Evolutionary conservation across 2,797 vertebrate genomes (phyloP).

Genomic region (Phalloptychus januarius): DNA sequence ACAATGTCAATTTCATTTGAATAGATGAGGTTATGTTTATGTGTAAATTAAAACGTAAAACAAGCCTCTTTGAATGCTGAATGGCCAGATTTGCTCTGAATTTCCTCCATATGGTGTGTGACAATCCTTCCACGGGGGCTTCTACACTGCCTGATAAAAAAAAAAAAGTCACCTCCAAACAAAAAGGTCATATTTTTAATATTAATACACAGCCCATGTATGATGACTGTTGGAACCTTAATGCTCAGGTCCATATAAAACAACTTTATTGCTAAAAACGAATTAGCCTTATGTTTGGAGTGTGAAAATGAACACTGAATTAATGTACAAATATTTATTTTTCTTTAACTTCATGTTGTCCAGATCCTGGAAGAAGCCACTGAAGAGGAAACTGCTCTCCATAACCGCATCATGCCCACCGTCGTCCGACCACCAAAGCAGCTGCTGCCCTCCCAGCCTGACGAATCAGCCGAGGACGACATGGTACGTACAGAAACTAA

Average conservation of each 20-base stretch:
- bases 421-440: conserved; percentile 95
- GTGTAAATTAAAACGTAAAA: not conserved
- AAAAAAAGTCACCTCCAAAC: no score
- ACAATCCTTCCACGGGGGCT: not conserved
- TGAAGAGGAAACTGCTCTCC: conserved; percentile 96
- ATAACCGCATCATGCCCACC: conserved; percentile 96
- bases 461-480: conserved; percentile 83
- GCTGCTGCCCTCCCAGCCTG: conserved; percentile 83
- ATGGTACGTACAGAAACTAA: conserved; percentile 80
- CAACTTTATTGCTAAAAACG: not conserved
- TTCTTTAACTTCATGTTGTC: not conserved
- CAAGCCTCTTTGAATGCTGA: not conserved
- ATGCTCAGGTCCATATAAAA: not conserved
- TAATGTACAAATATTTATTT: not conserved
- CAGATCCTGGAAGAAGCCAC: conserved; percentile 96
- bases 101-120: no score
- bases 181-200: no score
- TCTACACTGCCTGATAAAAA: not conserved
- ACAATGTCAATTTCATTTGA: not conserved
- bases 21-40: not conserved
- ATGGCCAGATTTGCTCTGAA: not conserved
- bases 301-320: no score
- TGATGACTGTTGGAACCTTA: not conserved
- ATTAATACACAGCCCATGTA: not conserved
- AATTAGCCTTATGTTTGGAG: not conserved